Evolutionary conservation across 2,888 invertebrate species (phyloP), one percentile per base, ranked within the genome.

Genomic region (Lamellibrachia columna): DNA sequence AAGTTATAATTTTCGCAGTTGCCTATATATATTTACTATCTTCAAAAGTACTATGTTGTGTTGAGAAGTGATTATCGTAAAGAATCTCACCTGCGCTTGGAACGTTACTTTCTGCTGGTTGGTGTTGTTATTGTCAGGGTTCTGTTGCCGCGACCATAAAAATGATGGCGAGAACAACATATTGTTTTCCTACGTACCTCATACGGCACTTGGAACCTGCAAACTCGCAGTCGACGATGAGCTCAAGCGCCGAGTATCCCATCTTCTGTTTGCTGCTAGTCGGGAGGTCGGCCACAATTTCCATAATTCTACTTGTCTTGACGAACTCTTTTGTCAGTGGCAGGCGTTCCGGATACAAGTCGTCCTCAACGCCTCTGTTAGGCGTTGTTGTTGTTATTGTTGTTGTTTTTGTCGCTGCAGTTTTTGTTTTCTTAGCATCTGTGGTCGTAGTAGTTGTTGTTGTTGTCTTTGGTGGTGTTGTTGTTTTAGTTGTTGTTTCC

Each of bases 141-240:
- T 40, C 40, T 3, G 75, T 22, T 75, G 75, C 22, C 75, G n/a
- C 15, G 11, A 75, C 6, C 22, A 22, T 75, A 75, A 40, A 40
- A 0, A 40, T 40, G 40, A 1, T 40, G 40, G 40, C 40, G 2
- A 15, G 2, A 22, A 75, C 22, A 11, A 4, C 22, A 75, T 75
- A 22, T 22, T 75, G 75, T 75, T n/a, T 6, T 75, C 3, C 6
- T 53, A 28, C 92, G 28, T 91, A 93, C 93, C 58, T 92, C 15
- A 92, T 90, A 75, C 92, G n/a, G 75, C 94, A 94, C 60, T 91
- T 92, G 92, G 90, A 92, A n/a, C 94, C 94, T 1, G 93, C 93
- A 91, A 91, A 94, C 90, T 92, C 75, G 60, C 94, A 94, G 90
- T 93, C 94, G 8, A 94, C 92, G 6, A 94, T 92, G 52, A 94